Evolutionary conservation across 2,888 invertebrate genomes (phyloP).

Genomic region (Apeira syringaria): DNA sequence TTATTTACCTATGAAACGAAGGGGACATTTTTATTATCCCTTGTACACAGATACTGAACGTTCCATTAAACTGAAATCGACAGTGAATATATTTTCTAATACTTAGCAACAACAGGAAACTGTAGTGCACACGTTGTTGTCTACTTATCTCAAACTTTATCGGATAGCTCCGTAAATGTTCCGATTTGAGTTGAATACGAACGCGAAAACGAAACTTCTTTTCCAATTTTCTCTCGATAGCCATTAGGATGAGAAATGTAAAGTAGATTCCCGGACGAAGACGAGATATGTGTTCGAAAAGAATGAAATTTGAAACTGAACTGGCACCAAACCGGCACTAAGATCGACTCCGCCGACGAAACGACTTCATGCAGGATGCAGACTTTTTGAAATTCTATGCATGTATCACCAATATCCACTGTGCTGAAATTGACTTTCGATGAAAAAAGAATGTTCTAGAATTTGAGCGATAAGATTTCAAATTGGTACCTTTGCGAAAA

Average conservation of each 20-base stretch:
- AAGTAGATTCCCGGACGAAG: conserved; percentile 78
- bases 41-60: conserved; percentile 7
- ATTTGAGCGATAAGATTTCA: conserved; percentile 19
- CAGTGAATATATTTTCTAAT: conserved; percentile 22
- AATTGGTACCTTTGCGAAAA: conserved; percentile 10
- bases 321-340: conserved; percentile 54
- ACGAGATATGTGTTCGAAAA: conserved; percentile 78
- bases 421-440: conserved; percentile 24
- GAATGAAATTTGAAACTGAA: conserved; percentile 78
- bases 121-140: conserved; percentile 37
- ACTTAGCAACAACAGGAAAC: conserved; percentile 30
- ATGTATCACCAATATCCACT: conserved; percentile 40
- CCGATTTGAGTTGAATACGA: conserved; percentile 58
- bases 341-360: conserved; percentile 41
- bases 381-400: conserved; percentile 49
- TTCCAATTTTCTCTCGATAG: conserved; percentile 82
- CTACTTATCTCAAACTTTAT: conserved; percentile 47
- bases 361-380: conserved; percentile 50
- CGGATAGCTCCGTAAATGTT: conserved; percentile 53
- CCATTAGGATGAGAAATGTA: conserved; percentile 83
- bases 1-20: conserved; percentile 27
- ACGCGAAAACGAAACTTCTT: conserved; percentile 73
- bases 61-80: conserved; percentile 3
- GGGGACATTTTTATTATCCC: conserved; percentile 21
- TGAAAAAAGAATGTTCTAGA: conserved; percentile 12